Evolutionary conservation across 2,797 vertebrate genomes (phyloP), one percentile per base, ranked within the genome.

Genomic region (Danionella dracula): DNA sequence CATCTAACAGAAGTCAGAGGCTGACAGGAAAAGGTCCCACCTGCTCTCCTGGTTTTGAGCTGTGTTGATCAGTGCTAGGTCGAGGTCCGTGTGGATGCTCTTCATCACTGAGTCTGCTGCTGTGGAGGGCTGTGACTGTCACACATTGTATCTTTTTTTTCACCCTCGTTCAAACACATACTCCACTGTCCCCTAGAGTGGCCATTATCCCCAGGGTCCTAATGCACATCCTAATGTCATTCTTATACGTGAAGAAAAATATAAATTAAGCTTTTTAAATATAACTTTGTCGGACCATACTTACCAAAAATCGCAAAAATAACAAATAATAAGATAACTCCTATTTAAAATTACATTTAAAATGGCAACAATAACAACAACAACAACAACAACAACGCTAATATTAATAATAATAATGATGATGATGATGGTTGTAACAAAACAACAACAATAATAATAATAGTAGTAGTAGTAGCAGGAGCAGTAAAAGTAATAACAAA

Each of bases 111-210:
- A 57, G 71, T 70, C 74, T 72, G 69, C 76, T 69, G 67, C 86
- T 85, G 89, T 90, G 88, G 83, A 85, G 84, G 87, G 85, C 84
- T 82, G 78, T 86, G 90, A 90, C 88, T 86, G 90, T 88, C 87
- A 90, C 90, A 88, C 86, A 90, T 90, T 90, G 89, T 90, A 70
- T 84, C 71, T 56, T 51, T 73, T 67, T 64, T 71, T 62, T 48
- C 50, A 68, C 49, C 31, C 65, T 49, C 72, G 80, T 76, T 78
- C 78, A 80, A 76, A 85, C 88, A 90, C 86, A 86, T 74, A 78
- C 82, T 77, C 74, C 75, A 84, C 86, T 90, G 87, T 90, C 81
- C 58, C 70, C 48, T 7, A 19, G 23, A 70, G 66, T 76, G 56
- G 20, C 66, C 15, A 42, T 48, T 17, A 48, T 69, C 70, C 73